Percentiles rank a stretch among this genome's conserved stretches.
Evolutionary conservation across 2,113 vertebrate species (phyloP).

Genomic region (Syngnathus floridae): DNA sequence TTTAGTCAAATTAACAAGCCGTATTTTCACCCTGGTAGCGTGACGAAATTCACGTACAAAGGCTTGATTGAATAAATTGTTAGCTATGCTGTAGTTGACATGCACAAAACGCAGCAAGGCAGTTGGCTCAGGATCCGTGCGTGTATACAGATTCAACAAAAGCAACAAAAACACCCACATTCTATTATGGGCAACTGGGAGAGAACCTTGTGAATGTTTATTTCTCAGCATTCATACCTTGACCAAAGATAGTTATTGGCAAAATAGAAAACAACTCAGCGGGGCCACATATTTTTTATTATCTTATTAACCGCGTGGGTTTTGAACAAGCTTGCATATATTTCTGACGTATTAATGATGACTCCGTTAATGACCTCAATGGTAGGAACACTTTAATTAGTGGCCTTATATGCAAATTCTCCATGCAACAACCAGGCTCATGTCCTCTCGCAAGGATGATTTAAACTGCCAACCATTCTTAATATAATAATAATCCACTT

Average conservation of each 20-base stretch:
- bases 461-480: conserved; percentile 28
- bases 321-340: neutral
- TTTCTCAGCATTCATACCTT: neutral
- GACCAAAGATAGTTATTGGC: neutral
- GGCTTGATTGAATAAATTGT: conserved; percentile 36
- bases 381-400: neutral
- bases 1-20: conserved; percentile 13
- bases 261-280: neutral
- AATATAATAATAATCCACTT: conserved; percentile 40
- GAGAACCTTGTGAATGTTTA: conserved; percentile 1
- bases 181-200: conserved; percentile 3
- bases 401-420: conserved; percentile 5
- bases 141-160: neutral
- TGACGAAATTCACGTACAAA: conserved; percentile 45
- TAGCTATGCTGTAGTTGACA: conserved; percentile 27
- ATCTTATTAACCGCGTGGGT: neutral
- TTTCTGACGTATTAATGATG: neutral
- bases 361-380: neutral
- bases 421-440: conserved; percentile 2
- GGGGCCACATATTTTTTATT: neutral
- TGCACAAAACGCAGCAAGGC: neutral
- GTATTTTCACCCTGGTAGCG: conserved; percentile 18
- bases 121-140: neutral
- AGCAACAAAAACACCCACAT: conserved; percentile 6
- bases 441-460: conserved; percentile 8